phyloP scores from a whole-genome alignment of 2,888 invertebrate genomes.

The Holacanthella duospinosa region DNA sequence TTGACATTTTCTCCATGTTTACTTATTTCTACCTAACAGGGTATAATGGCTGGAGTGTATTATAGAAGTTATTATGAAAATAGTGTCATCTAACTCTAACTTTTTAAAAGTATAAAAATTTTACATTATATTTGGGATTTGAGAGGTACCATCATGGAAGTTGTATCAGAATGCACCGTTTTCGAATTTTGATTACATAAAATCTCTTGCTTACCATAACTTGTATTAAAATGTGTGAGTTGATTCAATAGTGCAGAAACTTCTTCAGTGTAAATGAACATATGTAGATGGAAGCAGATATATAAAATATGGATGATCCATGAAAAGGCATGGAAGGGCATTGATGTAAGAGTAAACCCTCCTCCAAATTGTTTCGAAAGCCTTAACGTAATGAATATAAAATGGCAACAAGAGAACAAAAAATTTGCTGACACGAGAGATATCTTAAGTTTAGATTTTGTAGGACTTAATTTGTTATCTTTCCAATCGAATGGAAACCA shows the following conservation, averaged over 20 bases:
- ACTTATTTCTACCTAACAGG: no score
- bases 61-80: no score
- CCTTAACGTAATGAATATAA: neutral
- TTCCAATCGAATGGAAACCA: constrained; percentile 2
- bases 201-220: neutral
- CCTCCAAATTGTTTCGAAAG: neutral
- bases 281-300: neutral
- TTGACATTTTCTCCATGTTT: no score
- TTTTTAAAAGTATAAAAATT: no score
- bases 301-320: neutral
- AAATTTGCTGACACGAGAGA: neutral
- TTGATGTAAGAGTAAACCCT: neutral
- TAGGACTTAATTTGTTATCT: neutral
- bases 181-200: neutral
- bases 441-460: neutral
- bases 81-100: no score
- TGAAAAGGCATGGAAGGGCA: neutral
- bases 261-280: neutral
- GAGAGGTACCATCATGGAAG: no score
- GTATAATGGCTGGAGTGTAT: no score
- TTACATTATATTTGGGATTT: no score
- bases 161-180: no score
- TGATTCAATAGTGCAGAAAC: neutral
- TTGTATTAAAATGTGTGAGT: neutral
- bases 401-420: neutral